A percentile compares a stretch with the other conserved stretches of the same genome.
Evolutionary conservation across 1,140 invertebrate genomes (phyloP).

Genomic region (Magallana ariakensis): DNA sequence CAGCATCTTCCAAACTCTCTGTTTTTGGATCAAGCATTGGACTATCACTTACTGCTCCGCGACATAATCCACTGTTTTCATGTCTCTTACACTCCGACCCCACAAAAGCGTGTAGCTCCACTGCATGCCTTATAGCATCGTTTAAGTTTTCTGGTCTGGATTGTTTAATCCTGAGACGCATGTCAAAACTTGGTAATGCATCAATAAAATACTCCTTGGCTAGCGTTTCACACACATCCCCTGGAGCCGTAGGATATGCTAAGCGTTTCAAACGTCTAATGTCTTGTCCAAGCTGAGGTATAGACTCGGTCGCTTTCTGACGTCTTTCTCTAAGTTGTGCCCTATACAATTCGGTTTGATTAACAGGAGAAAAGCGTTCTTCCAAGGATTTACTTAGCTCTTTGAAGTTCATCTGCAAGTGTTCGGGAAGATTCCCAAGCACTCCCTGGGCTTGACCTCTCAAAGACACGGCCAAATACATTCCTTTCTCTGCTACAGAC

Average conservation of each 20-base stretch:
- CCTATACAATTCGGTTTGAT: constrained; percentile 44
- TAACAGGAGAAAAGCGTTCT: constrained; percentile 18
- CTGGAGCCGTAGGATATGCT: constrained; percentile 46
- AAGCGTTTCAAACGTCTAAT: constrained; percentile 39
- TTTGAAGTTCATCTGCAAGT: background rate
- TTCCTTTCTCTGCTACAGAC: constrained; percentile 48
- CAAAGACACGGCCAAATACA: constrained; percentile 37
- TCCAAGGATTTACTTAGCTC: background rate
- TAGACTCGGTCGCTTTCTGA: constrained; percentile 26
- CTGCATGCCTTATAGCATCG: constrained; percentile 41
- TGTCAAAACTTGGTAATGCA: constrained; percentile 31
- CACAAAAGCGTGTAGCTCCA: constrained; percentile 44
- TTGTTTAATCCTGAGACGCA: constrained; percentile 50
- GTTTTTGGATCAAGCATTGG: background rate
- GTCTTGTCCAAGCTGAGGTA: constrained; percentile 35
- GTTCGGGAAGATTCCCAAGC: constrained; percentile 29
- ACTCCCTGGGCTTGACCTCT: constrained; percentile 41
- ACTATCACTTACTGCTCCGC: background rate
- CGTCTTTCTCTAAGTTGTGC: constrained; percentile 23
- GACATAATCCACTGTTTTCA: background rate
- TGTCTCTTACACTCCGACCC: background rate
- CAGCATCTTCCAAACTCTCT: background rate
- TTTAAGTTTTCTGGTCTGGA: constrained; percentile 41
- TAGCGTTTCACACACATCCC: constrained; percentile 43
- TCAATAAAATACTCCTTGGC: constrained; percentile 51